Percentiles rank a stretch among this genome's conserved stretches.
Conservation (phyloP, 1,140 invertebrate genomes). For the Cardiocondyla obscurior region DNA sequence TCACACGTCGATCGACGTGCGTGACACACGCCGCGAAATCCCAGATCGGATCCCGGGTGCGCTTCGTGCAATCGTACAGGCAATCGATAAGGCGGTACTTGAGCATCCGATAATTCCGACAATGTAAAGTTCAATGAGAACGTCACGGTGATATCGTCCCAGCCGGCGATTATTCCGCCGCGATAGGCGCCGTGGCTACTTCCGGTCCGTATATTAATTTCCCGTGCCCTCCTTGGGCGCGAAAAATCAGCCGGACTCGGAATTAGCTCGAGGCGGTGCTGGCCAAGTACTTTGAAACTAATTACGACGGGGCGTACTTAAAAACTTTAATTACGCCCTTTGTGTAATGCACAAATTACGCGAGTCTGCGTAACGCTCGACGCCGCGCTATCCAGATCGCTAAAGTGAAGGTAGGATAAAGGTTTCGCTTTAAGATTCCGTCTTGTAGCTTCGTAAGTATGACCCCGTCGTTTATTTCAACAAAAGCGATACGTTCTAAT, state of each 20-base stretch:
- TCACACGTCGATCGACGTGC: too few relatives aligned
- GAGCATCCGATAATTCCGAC: not conserved
- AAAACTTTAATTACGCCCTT: slow-evolving; percentile 40
- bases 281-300: slow-evolving; percentile 19
- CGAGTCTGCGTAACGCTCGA: not conserved
- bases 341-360: not conserved
- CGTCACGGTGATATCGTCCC: not conserved
- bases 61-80: not conserved
- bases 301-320: slow-evolving; percentile 36
- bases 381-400: not conserved
- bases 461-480: too few relatives aligned
- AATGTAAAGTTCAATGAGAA: not conserved
- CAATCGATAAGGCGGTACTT: not conserved
- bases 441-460: too few relatives aligned
- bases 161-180: not conserved
- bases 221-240: not conserved
- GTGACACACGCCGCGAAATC: not conserved
- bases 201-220: not conserved
- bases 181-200: not conserved
- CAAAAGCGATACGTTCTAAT: too few relatives aligned
- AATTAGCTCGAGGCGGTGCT: slow-evolving; percentile 11
- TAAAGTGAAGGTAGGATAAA: not conserved
- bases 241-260: not conserved
- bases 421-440: not conserved
- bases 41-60: too few relatives aligned